These are phyloP conservation scores for Electrona antarctica DNA, from an alignment of 2,113 vertebrate genomes.

Conservation along the genomic window DNA sequence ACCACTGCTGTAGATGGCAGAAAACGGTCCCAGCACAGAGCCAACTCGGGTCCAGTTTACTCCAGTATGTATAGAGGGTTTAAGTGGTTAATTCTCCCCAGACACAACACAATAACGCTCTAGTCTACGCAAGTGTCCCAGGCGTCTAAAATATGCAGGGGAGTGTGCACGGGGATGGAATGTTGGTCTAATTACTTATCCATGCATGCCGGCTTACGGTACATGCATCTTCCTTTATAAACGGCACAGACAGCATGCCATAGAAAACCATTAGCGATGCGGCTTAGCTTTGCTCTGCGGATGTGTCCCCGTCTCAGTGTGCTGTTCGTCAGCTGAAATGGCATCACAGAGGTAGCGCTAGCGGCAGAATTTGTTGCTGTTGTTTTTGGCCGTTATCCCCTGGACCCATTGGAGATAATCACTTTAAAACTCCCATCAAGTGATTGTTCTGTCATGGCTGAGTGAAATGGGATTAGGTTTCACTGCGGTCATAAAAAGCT, in stretches of 20 bases:
- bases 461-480: constrained; percentile 75
- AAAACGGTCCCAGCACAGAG: no score
- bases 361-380: constrained; percentile 30
- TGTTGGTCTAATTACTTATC: constrained; percentile 75
- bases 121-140: constrained; percentile 14
- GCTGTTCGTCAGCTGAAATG: constrained; percentile 49
- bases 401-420: constrained; percentile 74
- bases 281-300: constrained; percentile 22
- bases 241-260: constrained; percentile 9
- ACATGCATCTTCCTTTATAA: constrained; percentile 53
- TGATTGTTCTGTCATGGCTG: constrained; percentile 69
- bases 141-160: constrained; percentile 61
- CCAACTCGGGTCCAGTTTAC: no score
- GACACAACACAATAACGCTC: constrained; percentile 25
- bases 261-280: constrained; percentile 33
- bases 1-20: no score
- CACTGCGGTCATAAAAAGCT: constrained; percentile 45
- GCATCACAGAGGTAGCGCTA: constrained; percentile 61
- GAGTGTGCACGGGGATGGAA: constrained; percentile 50
- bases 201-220: constrained; percentile 65
- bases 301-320: constrained; percentile 24
- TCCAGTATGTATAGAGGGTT: no score
- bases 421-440: constrained; percentile 75
- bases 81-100: constrained; percentile 21
- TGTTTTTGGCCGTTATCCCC: constrained; percentile 51